Conservation (phyloP, 1,140 invertebrate genomes). For the Euura saliciscinereae region DNA sequence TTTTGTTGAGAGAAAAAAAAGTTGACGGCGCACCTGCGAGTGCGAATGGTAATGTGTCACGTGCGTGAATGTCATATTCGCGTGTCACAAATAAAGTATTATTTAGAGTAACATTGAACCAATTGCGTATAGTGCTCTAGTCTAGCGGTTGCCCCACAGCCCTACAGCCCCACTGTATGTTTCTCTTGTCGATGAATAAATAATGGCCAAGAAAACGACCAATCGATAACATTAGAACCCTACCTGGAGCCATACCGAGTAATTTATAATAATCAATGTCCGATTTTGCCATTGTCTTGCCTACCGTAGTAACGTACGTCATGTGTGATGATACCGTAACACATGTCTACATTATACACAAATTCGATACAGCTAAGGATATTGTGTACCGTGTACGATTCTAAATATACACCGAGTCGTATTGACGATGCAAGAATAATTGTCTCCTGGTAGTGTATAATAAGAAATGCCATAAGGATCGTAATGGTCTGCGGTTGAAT, state of each 20-base stretch:
- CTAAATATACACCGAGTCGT: no score
- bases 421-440: no score
- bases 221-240: not conserved
- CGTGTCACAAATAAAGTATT: not conserved
- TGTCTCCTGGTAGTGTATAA: no score
- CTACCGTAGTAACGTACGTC: not conserved
- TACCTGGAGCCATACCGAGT: not conserved
- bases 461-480: no score
- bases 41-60: not conserved
- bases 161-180: not conserved
- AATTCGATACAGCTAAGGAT: not conserved
- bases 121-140: not conserved
- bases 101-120: not conserved
- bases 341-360: not conserved
- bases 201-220: not conserved
- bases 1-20: no score
- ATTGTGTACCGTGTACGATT: no score
- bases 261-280: constrained; percentile 5
- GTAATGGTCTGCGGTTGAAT: no score
- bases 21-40: no score
- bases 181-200: not conserved
- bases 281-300: not conserved
- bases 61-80: not conserved
- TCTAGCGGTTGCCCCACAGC: not conserved
- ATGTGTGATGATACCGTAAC: not conserved